Evolutionary conservation across 1,140 invertebrate species (phyloP), one percentile per base, ranked within the genome.

Genomic region (Zaprionus taronus): DNA sequence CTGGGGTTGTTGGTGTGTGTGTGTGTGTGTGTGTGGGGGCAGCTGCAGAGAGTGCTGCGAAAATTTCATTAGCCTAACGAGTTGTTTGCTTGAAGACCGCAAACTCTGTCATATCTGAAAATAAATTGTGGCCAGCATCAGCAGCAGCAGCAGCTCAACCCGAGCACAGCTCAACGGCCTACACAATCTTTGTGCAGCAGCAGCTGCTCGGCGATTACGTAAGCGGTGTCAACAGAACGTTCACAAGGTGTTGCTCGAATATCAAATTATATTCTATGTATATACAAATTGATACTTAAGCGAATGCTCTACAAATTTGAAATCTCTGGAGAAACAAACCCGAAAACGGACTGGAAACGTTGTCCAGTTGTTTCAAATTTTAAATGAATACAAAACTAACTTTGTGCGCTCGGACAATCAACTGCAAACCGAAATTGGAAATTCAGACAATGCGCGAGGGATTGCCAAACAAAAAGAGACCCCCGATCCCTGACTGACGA

Each of bases 1-100:
- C 51, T 67, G 64, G 17, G 24, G 31, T 0, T 34, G 3, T 34
- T 1, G 9, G 31, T 34, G 31, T 34, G 9, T 31, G 2, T 31
- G 2, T 31, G 9, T 31, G 28, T 31, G 24, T 5, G 24, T 26
- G 24, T 26, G 24, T 26, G 26, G 31, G 9, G 9, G 9, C 3
- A 34, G 31, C 31, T 11, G 31, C 31, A 34, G 31, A 4, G 63
- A 47, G 55, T 70, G 41, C 55, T 41, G 20, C 28, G 77, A 77
- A 87, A 87, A 87, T 87, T 87, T 89, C 83, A 87, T 87, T 89
- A 87, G 81, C 74, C 68, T 87, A 87, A 87, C 83, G 83, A 89
- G 80, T 89, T 87, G 81, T 87, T 87, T 87, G 81, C 84, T 72
- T 26, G 65, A 86, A 65, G 72, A 80, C 77, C 75, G 77, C 51